Percentiles rank a stretch among this genome's conserved stretches.
Conservation (phyloP, 2,888 invertebrate species). For the Ophion obscuratus region DNA sequence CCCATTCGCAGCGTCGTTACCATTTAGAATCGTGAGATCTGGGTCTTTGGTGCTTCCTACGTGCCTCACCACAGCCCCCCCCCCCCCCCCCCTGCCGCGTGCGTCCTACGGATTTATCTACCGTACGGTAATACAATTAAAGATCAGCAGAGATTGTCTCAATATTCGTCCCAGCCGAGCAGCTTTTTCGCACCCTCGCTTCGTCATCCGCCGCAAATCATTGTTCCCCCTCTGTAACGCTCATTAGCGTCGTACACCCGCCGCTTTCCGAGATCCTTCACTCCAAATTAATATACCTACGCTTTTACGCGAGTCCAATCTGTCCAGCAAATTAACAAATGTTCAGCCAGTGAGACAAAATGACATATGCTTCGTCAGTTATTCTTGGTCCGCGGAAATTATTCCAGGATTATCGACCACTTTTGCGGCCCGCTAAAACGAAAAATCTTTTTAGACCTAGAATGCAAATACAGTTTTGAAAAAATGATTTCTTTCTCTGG, state of each 20-base stretch:
- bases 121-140: conserved; percentile 39
- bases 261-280: neutral
- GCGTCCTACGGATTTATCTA: neutral
- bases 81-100: neutral
- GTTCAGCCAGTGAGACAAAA: conserved; percentile 8
- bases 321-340: neutral
- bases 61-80: conserved; percentile 2
- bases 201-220: conserved; percentile 39
- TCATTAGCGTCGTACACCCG: conserved; percentile 43
- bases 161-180: conserved; percentile 46
- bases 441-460: too few species aligned
- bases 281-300: neutral
- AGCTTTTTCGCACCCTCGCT: conserved; percentile 55
- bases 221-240: conserved; percentile 41
- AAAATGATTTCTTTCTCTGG: too few species aligned
- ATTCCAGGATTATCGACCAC: too few species aligned
- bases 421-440: too few species aligned
- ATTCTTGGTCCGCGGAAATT: too few species aligned
- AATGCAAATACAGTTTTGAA: too few species aligned
- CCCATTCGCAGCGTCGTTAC: conserved; percentile 73
- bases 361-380: too few species aligned
- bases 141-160: conserved; percentile 38
- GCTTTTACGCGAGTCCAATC: neutral
- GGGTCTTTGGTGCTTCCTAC: conserved; percentile 67
- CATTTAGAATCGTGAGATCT: conserved; percentile 81